Evolutionary conservation across 2,113 vertebrate genomes (phyloP), one percentile per base, ranked within the genome.

Genomic region (Chamaea fasciata): DNA sequence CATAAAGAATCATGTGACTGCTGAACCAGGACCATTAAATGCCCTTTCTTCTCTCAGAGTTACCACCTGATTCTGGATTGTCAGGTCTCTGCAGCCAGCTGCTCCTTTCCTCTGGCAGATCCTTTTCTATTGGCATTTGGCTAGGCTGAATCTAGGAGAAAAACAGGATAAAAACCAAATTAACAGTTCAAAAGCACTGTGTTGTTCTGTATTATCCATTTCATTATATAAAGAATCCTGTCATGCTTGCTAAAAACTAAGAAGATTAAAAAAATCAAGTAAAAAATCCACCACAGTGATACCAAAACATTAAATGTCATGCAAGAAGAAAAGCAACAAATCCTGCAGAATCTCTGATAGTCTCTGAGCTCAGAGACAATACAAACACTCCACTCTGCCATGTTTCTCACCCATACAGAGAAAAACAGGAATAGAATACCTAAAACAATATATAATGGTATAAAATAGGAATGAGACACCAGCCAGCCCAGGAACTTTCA

Each of bases 71-170:
- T 46, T 88, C 87, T 31, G 77, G 71, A 82, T 74, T 71, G 73
- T 86, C 64, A n/a, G 74, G 27, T 50, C 77, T 78, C 56, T 94
- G 89, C 35, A 69, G 79, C 69, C 44, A 86, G 4, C 56, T 71
- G 60, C 63, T 60, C 33, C 56, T 83, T 8, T 71, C 90, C 76
- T 89, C 91, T 15, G 68, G 44, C 44, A 27, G 33, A 37, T 96
- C 60, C 49, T 93, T 92, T 73, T 50, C 82, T 18, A 4, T 0
- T 26, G 73, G n/a, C 6, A 20, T 90, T 71, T 46, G 87, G 65
- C 88, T 90, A n/a, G 79, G 86, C 46, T 91, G 96, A 87, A 98
- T 89, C 97, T 98, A 74, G 47, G 94, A 95, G 75, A 96, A 31
- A 96, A 28, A 83, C 17, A 82, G 76, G 22, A 76, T 70, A 70